Evolutionary conservation across 2,888 invertebrate genomes (phyloP).

Genomic region (Petrolisthes manimaculis): DNA sequence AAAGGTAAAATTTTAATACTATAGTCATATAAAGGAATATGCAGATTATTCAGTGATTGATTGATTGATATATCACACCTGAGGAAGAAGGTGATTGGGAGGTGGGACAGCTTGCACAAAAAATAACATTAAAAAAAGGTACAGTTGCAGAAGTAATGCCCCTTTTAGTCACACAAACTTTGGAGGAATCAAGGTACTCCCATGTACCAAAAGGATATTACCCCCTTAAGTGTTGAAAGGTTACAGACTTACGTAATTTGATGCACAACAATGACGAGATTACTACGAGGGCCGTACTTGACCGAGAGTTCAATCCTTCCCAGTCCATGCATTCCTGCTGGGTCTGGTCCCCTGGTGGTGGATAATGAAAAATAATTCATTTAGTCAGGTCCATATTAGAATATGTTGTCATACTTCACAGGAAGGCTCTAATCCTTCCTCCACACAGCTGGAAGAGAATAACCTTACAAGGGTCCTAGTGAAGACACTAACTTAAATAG

Average conservation of each 20-base stretch:
- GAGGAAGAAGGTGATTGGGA: too few species aligned
- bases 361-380: neutral
- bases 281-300: conserved; percentile 86
- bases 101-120: too few species aligned
- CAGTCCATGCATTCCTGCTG: conserved; percentile 81
- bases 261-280: conserved; percentile 86
- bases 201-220: neutral
- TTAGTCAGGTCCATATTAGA: neutral
- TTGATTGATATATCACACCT: neutral
- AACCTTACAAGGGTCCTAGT: neutral
- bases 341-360: conserved; percentile 67
- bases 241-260: conserved; percentile 83
- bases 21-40: too few species aligned
- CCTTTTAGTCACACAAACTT: neutral
- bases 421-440: too few species aligned
- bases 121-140: too few species aligned
- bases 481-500: neutral
- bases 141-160: neutral
- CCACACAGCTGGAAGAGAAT: too few species aligned
- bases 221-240: neutral
- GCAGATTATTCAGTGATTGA: neutral
- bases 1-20: neutral
- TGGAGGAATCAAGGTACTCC: too few species aligned
- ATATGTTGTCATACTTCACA: neutral
- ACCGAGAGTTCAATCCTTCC: conserved; percentile 88